phyloP scores from a whole-genome alignment of 1,140 invertebrate species.

The Stegodyphus dumicola region DNA sequence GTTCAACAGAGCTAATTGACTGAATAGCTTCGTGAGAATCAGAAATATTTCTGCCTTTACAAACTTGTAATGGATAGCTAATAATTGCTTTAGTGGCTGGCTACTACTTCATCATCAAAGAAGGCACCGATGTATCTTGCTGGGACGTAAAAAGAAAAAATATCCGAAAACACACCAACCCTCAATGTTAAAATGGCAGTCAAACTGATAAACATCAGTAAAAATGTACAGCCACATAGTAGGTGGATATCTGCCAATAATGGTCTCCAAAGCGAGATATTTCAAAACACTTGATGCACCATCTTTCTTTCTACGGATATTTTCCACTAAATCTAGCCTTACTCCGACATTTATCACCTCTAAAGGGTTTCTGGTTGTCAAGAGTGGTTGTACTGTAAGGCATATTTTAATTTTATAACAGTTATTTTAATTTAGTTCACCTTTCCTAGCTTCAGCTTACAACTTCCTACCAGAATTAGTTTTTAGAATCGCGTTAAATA shows the following conservation, averaged over 20 bases:
- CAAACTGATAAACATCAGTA: neutral
- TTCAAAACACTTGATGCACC: no score
- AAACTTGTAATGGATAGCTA: neutral
- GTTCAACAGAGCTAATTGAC: no score
- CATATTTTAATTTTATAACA: no score
- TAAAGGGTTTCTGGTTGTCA: no score
- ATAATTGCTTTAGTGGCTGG: neutral
- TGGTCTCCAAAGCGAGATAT: neutral
- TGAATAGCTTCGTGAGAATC: neutral
- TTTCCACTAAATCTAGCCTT: no score
- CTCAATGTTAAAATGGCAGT: slow-evolving; percentile 8
- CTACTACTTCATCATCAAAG: neutral
- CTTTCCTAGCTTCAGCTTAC: no score
- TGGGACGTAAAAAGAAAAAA: neutral
- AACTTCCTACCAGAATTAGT: no score
- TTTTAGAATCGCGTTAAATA: no score
- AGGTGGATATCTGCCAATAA: neutral
- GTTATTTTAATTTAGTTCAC: no score
- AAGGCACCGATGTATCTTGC: neutral
- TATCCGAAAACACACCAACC: slow-evolving; percentile 4
- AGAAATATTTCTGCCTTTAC: neutral
- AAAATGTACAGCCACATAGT: neutral
- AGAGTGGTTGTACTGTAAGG: no score
- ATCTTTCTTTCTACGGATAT: no score
- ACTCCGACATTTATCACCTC: no score